A percentile compares a stretch with the other conserved stretches of the same genome.
Conservation (phyloP, 92 coral and sea anemone genomes). For the Plumapathes pennacea region DNA sequence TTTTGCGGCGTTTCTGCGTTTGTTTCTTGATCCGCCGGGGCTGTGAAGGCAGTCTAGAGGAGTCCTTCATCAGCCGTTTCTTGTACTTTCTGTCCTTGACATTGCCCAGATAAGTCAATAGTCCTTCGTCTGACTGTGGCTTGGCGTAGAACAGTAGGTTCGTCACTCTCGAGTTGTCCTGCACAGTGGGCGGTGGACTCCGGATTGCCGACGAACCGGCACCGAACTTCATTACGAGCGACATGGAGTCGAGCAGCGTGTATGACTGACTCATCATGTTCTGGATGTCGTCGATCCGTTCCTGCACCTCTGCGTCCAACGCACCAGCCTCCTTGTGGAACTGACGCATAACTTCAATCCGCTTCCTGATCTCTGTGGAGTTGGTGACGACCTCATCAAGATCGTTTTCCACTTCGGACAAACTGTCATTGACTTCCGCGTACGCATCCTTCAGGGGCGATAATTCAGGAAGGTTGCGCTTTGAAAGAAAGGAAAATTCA, state of each 20-base stretch:
- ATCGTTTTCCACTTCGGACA: no score
- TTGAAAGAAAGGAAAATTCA: no score
- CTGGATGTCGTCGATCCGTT: conserved; percentile 64
- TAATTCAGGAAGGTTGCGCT: no score
- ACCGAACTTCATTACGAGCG: conserved; percentile 50
- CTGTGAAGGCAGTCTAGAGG: no score
- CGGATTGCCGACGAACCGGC: conserved; percentile 39
- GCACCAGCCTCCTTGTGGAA: conserved; percentile 31
- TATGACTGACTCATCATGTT: conserved; percentile 62
- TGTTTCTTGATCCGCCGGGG: no score
- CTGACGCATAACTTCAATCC: no score
- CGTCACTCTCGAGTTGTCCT: conserved; percentile 23
- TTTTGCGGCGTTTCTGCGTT: no score
- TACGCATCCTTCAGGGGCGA: no score
- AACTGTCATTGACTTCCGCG: no score
- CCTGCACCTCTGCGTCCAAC: conserved; percentile 59
- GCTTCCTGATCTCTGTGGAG: no score
- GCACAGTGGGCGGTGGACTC: conserved; percentile 49
- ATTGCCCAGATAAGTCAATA: conserved; percentile 58
- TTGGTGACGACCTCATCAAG: no score
- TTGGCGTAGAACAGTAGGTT: conserved; percentile 37
- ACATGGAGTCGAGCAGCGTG: conserved; percentile 18
- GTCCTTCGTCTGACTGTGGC: conserved; percentile 54
- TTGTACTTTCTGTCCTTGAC: conserved; percentile 10
- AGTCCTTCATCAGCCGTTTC: conserved; percentile 44